Percentiles rank a stretch among this genome's conserved stretches.
These are phyloP conservation scores for Calameuta idolon DNA, from an alignment of 2,888 invertebrate genomes.

Conservation along the genomic window DNA sequence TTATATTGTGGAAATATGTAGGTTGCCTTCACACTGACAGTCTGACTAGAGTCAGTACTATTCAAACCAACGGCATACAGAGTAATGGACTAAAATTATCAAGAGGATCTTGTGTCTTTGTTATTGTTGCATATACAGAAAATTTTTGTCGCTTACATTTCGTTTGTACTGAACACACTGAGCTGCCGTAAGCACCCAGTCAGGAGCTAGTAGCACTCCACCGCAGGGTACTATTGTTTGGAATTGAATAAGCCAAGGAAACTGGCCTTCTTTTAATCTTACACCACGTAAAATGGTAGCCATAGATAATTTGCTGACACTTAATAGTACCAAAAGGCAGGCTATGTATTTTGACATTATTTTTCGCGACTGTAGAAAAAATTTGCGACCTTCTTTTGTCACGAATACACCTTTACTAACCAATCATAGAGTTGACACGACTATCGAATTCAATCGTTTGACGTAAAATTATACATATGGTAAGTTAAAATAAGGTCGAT, in stretches of 20 bases:
- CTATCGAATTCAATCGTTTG: background rate
- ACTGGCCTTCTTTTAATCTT: slow-evolving; percentile 38
- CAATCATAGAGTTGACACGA: background rate
- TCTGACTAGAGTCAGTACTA: slow-evolving; percentile 36
- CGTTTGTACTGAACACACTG: slow-evolving; percentile 47
- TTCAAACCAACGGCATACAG: slow-evolving; percentile 42
- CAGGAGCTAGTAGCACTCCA: slow-evolving; percentile 44
- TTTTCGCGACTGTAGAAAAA: slow-evolving; percentile 10
- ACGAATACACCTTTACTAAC: background rate
- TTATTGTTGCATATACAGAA: background rate
- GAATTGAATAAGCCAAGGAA: slow-evolving; percentile 51
- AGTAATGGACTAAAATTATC: slow-evolving; percentile 39
- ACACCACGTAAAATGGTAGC: slow-evolving; percentile 32
- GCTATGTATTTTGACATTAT: slow-evolving; percentile 42
- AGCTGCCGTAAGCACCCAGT: slow-evolving; percentile 50
- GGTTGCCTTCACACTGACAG: slow-evolving; percentile 43
- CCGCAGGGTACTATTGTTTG: slow-evolving; percentile 48
- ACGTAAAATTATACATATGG: background rate
- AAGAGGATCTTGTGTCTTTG: background rate
- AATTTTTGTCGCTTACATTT: slow-evolving; percentile 34
- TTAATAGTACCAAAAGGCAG: slow-evolving; percentile 31
- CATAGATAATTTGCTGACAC: slow-evolving; percentile 26
- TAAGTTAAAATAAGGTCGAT: background rate
- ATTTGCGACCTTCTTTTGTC: background rate
- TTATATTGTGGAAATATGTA: slow-evolving; percentile 45